These are phyloP conservation scores for Sinocyclocheilus anophthalmus DNA, from an alignment of 2,113 vertebrate genomes.

Conservation along the genomic window DNA sequence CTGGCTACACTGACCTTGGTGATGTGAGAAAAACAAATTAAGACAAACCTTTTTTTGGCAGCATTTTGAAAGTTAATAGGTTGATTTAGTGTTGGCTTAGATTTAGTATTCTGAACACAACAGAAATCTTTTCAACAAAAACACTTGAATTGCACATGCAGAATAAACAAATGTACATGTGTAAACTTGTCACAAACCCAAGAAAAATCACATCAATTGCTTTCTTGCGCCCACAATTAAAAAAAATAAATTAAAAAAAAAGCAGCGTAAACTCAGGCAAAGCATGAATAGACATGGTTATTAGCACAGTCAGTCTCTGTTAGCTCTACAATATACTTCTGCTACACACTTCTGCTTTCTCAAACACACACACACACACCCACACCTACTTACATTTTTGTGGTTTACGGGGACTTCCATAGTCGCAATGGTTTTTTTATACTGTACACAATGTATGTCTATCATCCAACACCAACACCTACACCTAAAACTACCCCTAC, in stretches of 20 bases:
- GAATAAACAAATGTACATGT: slow-evolving; percentile 29
- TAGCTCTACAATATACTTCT: not conserved
- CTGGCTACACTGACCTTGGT: not conserved
- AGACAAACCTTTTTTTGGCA: not conserved
- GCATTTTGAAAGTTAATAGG: not conserved
- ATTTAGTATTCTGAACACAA: not conserved
- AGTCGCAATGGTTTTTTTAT: too few relatives aligned
- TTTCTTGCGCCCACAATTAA: not conserved
- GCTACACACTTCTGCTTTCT: slow-evolving; percentile 35
- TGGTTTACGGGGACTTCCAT: too few relatives aligned
- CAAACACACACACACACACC: slow-evolving; percentile 22
- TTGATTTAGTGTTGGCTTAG: too few relatives aligned
- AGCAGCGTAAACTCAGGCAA: not conserved
- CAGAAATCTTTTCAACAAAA: slow-evolving; percentile 31
- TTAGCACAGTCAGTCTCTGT: slow-evolving; percentile 1
- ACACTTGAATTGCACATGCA: slow-evolving; percentile 28
- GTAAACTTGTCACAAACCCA: not conserved
- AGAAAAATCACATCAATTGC: not conserved
- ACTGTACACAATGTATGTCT: too few relatives aligned
- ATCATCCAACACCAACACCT: too few relatives aligned
- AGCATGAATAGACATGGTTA: not conserved
- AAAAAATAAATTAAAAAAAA: not conserved
- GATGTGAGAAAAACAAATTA: not conserved
- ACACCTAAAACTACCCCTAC: too few relatives aligned
- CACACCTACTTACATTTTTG: not conserved